Percentiles rank a stretch among this genome's conserved stretches.
phyloP scores from a whole-genome alignment of 2,797 vertebrate genomes.

The Galagoides demidoff region DNA sequence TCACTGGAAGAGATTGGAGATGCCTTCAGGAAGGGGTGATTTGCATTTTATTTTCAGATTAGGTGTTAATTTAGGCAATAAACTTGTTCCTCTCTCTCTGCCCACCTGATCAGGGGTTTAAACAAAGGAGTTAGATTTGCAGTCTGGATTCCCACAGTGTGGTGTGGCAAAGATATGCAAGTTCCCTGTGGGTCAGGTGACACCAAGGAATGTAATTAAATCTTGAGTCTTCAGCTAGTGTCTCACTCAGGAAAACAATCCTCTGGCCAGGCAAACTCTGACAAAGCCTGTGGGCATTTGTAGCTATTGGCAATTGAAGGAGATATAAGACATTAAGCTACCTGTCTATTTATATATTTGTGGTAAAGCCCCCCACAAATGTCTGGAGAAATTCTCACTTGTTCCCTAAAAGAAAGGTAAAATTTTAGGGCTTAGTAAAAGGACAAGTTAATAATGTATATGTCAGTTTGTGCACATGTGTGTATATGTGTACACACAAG shows the following conservation, averaged over 20 bases:
- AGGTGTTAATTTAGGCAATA: neutral
- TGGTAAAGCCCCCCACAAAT: neutral
- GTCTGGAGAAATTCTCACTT: neutral
- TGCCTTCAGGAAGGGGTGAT: neutral
- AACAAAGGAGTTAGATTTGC: neutral
- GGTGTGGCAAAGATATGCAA: neutral
- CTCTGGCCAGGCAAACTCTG: neutral
- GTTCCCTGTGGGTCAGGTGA: neutral
- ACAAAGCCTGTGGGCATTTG: neutral
- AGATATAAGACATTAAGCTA: neutral
- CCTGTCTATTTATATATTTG: neutral
- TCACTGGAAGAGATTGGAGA: neutral
- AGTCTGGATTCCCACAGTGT: neutral
- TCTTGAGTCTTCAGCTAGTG: neutral
- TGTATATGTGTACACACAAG: neutral
- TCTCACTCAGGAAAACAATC: neutral
- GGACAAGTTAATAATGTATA: neutral
- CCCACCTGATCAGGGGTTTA: neutral
- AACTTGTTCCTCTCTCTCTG: neutral
- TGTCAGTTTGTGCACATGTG: too few relatives aligned
- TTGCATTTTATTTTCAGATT: neutral
- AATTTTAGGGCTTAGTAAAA: neutral
- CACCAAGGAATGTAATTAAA: neutral
- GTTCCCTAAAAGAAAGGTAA: neutral
- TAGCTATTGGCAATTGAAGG: neutral